phyloP scores from a whole-genome alignment of 2,888 invertebrate genomes.

The Cistogaster globosa region DNA sequence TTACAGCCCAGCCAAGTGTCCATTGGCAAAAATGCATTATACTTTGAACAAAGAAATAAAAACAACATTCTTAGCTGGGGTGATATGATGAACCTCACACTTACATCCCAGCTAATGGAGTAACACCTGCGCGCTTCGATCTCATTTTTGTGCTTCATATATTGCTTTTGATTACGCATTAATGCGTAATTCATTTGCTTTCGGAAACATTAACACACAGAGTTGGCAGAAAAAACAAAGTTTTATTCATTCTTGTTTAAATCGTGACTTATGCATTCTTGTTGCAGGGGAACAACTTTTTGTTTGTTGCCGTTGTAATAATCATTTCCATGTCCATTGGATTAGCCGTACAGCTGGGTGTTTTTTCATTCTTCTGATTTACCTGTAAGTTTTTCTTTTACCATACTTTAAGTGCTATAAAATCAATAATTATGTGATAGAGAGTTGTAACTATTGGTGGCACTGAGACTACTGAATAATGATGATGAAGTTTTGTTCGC shows the following conservation, averaged over 20 bases:
- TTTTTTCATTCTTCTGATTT: background rate
- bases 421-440: constrained; percentile 67
- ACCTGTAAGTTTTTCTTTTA: constrained; percentile 27
- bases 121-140: constrained; percentile 74
- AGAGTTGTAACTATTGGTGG: constrained; percentile 60
- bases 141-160: constrained; percentile 15
- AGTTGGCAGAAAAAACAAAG: constrained; percentile 9
- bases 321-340: constrained; percentile 51
- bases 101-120: constrained; percentile 71
- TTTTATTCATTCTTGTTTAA: constrained; percentile 50
- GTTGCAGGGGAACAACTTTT: constrained; percentile 45
- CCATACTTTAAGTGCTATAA: constrained; percentile 65
- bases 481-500: constrained; percentile 65
- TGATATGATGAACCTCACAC: constrained; percentile 68
- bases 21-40: constrained; percentile 16
- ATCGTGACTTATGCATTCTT: constrained; percentile 69
- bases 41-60: background rate
- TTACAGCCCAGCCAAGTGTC: constrained; percentile 37
- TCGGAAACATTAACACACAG: constrained; percentile 1
- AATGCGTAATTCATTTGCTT: constrained; percentile 55
- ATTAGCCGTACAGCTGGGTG: constrained; percentile 45
- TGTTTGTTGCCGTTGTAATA: constrained; percentile 38
- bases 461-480: constrained; percentile 68
- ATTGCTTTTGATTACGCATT: constrained; percentile 63
- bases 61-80: constrained; percentile 27